These are phyloP conservation scores for Coleophora deauratella DNA, from an alignment of 2,888 invertebrate species.

Conservation along the genomic window DNA sequence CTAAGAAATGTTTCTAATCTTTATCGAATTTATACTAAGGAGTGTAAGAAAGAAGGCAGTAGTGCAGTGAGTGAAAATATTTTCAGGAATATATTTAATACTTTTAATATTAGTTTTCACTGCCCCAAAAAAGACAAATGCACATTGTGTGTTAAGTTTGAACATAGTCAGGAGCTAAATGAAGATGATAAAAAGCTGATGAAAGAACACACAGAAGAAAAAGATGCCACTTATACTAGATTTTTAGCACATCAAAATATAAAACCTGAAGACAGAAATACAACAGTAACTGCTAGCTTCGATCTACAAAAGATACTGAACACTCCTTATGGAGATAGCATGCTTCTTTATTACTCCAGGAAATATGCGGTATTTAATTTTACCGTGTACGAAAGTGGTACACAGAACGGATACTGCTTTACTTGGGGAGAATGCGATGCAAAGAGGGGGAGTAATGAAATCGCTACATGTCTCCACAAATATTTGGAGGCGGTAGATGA, in stretches of 20 bases:
- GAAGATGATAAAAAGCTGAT: not conserved
- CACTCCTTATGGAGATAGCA: too few relatives aligned
- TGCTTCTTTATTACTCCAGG: slow-evolving; percentile 19
- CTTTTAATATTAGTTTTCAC: slow-evolving; percentile 7
- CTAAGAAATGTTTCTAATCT: slow-evolving; percentile 9
- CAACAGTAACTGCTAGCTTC: slow-evolving; percentile 8
- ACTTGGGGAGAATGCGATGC: slow-evolving; percentile 25
- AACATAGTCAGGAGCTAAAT: not conserved
- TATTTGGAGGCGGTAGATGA: slow-evolving; percentile 20
- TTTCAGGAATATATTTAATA: slow-evolving; percentile 8
- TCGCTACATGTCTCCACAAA: slow-evolving; percentile 18
- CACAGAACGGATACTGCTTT: slow-evolving; percentile 21
- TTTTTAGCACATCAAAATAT: slow-evolving; percentile 1
- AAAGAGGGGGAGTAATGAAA: slow-evolving; percentile 25
- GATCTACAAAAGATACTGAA: slow-evolving; percentile 22
- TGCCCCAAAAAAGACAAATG: slow-evolving; percentile 16
- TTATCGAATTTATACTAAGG: slow-evolving; percentile 8
- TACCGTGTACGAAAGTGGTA: slow-evolving; percentile 21
- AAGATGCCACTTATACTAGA: not conserved
- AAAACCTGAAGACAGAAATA: too few relatives aligned
- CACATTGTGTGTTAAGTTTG: slow-evolving; percentile 7
- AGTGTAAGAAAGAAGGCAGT: slow-evolving; percentile 1
- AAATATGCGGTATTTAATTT: slow-evolving; percentile 27
- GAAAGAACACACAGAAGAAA: slow-evolving; percentile 1
- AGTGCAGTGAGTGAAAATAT: slow-evolving; percentile 3